These are phyloP conservation scores for Nyctibius grandis DNA, from an alignment of 2,797 vertebrate genomes.

Conservation along the genomic window DNA sequence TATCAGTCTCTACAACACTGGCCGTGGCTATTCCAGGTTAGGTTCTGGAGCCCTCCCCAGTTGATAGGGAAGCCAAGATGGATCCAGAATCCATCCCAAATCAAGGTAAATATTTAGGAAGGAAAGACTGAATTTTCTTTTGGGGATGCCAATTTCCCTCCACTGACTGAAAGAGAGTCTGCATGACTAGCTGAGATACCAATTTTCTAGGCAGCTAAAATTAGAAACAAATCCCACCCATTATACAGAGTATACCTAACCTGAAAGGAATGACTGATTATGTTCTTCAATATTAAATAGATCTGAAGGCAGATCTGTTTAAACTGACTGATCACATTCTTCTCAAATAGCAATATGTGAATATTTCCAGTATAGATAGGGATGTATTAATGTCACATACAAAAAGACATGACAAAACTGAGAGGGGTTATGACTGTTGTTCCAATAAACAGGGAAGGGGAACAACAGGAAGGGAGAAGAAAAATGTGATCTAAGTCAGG, in stretches of 20 bases:
- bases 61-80: not conserved
- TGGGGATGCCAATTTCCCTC: not conserved
- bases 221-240: not conserved
- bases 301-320: conserved; percentile 10
- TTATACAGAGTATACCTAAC: not conserved
- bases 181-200: not conserved
- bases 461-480: not conserved
- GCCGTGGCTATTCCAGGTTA: not conserved
- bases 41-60: not conserved
- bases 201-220: conserved; percentile 25
- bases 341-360: not conserved
- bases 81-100: not conserved
- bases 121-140: not conserved
- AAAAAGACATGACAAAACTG: not conserved
- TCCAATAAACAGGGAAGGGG: not conserved
- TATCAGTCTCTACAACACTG: not conserved
- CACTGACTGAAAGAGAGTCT: not conserved
- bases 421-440: not conserved
- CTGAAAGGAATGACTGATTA: conserved; percentile 15
- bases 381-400: not conserved
- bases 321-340: not conserved
- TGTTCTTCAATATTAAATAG: not conserved
- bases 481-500: not conserved
- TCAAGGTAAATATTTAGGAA: not conserved
- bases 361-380: not conserved